Percentiles rank a stretch among this genome's conserved stretches.
Conservation (phyloP, 1,140 invertebrate genomes). For the Macrotrachela quadricornifera region DNA sequence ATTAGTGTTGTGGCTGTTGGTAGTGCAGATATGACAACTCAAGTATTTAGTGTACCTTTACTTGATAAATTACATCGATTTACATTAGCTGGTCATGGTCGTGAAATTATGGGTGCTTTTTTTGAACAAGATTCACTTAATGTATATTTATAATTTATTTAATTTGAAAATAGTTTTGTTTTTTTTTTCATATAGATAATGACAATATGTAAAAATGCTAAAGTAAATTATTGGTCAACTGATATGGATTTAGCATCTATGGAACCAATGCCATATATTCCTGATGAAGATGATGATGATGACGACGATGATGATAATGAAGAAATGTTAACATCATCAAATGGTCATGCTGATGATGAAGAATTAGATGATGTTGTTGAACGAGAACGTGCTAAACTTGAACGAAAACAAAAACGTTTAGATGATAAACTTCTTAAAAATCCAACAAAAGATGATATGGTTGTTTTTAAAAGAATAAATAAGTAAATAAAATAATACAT, state of each 20-base stretch:
- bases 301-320: conserved; percentile 19
- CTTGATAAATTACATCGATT: conserved; percentile 41
- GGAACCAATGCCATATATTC: conserved; percentile 10
- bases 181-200: conserved; percentile 20
- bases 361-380: background rate
- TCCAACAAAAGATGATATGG: conserved; percentile 1
- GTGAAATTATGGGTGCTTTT: conserved; percentile 55
- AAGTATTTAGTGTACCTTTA: conserved; percentile 51
- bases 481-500: conserved; percentile 8
- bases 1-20: conserved; percentile 52
- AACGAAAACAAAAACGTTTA: too few relatives aligned
- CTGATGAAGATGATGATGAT: conserved; percentile 17
- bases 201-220: conserved; percentile 37
- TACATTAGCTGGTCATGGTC: conserved; percentile 54
- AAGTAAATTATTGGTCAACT: conserved; percentile 67
- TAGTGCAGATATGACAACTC: conserved; percentile 60
- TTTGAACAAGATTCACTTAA: conserved; percentile 67
- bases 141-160: conserved; percentile 19
- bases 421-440: background rate
- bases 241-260: conserved; percentile 46
- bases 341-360: background rate
- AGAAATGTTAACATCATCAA: background rate
- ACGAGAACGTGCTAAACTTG: too few relatives aligned
- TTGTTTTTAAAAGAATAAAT: conserved; percentile 10
- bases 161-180: background rate